Percentiles rank a stretch among this genome's conserved stretches.
Conservation (phyloP, 2,888 invertebrate species). For the Cryptophagus acutangulus region DNA sequence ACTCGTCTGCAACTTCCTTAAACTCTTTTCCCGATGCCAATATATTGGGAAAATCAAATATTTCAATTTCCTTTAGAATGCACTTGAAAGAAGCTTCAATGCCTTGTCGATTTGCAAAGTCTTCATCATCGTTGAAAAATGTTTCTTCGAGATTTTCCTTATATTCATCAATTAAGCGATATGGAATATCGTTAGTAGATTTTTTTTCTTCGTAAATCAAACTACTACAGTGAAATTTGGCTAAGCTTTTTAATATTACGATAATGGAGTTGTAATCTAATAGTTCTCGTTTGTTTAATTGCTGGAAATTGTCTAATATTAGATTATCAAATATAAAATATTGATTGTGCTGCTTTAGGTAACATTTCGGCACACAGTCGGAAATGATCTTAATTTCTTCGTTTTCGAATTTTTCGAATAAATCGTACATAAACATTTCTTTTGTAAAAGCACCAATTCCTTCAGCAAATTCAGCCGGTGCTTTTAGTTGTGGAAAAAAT, state of each 20-base stretch:
- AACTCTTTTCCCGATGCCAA: conserved; percentile 33
- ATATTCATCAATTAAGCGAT: conserved; percentile 25
- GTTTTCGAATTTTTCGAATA: conserved; percentile 26
- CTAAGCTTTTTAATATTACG: conserved; percentile 35
- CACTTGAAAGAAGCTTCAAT: conserved; percentile 34
- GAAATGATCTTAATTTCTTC: conserved; percentile 22
- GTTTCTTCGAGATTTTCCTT: conserved; percentile 27
- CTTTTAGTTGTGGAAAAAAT: conserved; percentile 30
- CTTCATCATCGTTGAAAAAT: conserved; percentile 29
- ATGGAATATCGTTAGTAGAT: conserved; percentile 13
- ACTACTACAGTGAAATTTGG: conserved; percentile 42
- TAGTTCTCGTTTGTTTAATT: conserved; percentile 27
- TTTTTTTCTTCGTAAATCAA: conserved; percentile 39
- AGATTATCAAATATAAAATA: conserved; percentile 48
- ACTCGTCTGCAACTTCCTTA: conserved; percentile 20
- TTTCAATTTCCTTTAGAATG: conserved; percentile 31
- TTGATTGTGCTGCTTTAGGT: conserved; percentile 33
- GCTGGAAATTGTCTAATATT: conserved; percentile 32
- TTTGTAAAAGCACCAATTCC: conserved; percentile 34
- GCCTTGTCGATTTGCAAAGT: conserved; percentile 27
- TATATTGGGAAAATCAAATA: conserved; percentile 32
- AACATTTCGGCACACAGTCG: conserved; percentile 41
- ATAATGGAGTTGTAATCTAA: conserved; percentile 35
- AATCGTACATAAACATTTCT: conserved; percentile 33
- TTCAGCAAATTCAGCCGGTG: conserved; percentile 30